Conservation (phyloP, 2,888 invertebrate species). For the Pyrrhosoma nymphula region DNA sequence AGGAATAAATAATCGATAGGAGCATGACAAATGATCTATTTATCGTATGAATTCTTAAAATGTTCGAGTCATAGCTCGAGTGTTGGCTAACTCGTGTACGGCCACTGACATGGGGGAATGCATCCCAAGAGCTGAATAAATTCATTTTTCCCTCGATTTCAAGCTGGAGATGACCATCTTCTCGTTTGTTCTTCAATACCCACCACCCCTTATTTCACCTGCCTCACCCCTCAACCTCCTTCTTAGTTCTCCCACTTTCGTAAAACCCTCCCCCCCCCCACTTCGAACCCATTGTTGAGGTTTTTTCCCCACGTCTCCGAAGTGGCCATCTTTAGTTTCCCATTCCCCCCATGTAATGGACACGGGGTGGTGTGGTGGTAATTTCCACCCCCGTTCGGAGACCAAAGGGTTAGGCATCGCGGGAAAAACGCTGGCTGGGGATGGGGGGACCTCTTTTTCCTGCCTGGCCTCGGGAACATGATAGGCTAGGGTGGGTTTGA, state of each 20-base stretch:
- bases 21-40: too few species aligned
- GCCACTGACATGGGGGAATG: not conserved
- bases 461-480: too few species aligned
- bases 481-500: not conserved
- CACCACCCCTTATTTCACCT: not conserved
- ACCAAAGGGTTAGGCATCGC: not conserved
- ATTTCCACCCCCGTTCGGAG: not conserved
- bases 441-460: not conserved
- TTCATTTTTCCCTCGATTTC: not conserved
- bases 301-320: not conserved
- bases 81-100: too few species aligned
- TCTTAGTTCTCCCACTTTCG: not conserved
- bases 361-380: not conserved
- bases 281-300: not conserved
- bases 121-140: not conserved
- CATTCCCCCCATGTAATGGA: not conserved
- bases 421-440: not conserved
- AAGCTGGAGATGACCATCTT: not conserved
- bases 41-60: too few species aligned
- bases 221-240: not conserved
- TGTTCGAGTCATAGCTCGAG: too few species aligned
- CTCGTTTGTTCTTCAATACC: not conserved
- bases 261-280: not conserved
- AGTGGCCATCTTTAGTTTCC: slow-evolving; percentile 10
- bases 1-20: too few species aligned